Conservation (phyloP, 2,888 invertebrate species). For the Epistrophe grossulariae region DNA sequence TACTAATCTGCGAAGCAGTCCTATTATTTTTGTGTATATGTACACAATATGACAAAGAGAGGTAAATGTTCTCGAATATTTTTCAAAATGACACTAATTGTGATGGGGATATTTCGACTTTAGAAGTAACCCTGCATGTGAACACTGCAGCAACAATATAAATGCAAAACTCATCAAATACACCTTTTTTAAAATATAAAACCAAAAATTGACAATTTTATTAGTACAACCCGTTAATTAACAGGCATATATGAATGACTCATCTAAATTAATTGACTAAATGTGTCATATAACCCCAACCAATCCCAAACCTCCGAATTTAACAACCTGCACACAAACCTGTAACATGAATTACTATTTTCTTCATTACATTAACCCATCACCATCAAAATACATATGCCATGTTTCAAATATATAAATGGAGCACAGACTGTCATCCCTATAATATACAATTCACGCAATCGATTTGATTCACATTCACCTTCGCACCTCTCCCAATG, state of each 20-base stretch:
- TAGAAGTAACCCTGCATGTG: too few species aligned
- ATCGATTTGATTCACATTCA: constrained; percentile 40
- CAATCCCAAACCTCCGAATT: background rate
- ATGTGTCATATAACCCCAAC: background rate
- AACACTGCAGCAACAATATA: too few species aligned
- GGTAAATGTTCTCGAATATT: too few species aligned
- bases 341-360: background rate
- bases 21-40: too few species aligned
- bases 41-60: too few species aligned
- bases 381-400: background rate
- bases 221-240: background rate
- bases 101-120: too few species aligned
- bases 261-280: background rate
- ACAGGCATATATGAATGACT: background rate
- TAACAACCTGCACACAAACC: background rate
- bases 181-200: too few species aligned
- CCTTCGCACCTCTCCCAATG: constrained; percentile 61
- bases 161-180: too few species aligned
- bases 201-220: background rate
- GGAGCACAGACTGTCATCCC: constrained; percentile 5
- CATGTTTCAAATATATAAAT: background rate
- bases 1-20: too few species aligned
- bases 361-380: constrained; percentile 7
- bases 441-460: background rate
- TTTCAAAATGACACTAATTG: too few species aligned